These are phyloP conservation scores for Augochlorella aurata DNA, from an alignment of 2,888 invertebrate genomes.

Conservation along the genomic window DNA sequence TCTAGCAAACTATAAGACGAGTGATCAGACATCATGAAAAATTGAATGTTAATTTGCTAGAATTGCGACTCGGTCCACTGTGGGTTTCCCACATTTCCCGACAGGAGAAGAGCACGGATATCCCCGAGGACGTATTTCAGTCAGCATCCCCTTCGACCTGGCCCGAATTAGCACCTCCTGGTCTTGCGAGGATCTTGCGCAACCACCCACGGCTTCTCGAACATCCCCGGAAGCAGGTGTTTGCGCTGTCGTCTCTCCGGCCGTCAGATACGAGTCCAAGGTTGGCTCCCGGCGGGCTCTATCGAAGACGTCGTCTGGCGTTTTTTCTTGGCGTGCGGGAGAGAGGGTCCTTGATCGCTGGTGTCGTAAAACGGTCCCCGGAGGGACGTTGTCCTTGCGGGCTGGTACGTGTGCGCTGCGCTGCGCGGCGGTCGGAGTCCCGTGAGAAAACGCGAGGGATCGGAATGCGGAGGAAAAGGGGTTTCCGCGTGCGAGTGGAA, in stretches of 20 bases:
- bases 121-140: no score
- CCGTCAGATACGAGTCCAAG: background rate
- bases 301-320: background rate
- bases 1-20: no score
- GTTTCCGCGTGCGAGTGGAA: slow-evolving; percentile 36
- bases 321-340: slow-evolving; percentile 9
- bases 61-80: no score
- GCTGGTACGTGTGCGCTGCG: slow-evolving; percentile 44
- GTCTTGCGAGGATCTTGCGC: no score
- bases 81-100: no score
- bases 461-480: slow-evolving; percentile 68
- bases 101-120: no score
- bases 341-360: slow-evolving; percentile 56
- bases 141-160: no score
- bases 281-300: background rate
- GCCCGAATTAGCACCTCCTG: no score
- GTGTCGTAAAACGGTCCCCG: slow-evolving; percentile 67
- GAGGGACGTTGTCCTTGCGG: slow-evolving; percentile 66
- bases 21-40: no score
- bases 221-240: no score
- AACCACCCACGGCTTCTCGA: no score
- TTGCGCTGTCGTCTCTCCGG: background rate
- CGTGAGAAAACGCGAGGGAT: slow-evolving; percentile 68
- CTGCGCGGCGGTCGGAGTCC: slow-evolving; percentile 40
- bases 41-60: no score